Base-by-base conservation (phyloP, 1,140 invertebrate genomes). In the Andrena cerasifolii region DNA sequence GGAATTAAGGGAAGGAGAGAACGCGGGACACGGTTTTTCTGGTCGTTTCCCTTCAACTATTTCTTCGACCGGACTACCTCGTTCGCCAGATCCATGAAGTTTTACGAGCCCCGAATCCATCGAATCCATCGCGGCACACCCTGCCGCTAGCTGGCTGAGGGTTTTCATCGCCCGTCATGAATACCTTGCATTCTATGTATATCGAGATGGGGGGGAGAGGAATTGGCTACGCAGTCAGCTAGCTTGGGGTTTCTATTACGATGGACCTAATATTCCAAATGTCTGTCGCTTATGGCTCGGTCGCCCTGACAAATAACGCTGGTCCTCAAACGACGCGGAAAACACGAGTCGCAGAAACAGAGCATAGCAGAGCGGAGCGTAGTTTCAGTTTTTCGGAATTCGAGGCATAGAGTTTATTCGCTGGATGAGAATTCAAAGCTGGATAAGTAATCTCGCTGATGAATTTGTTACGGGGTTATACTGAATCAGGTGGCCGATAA, bases 41-140 rank as follows among this genome's bases (percentile, higher is more conserved):
- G 24, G 7, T 54, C 51, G 51, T 28, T 54, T 14, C 24, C 24
- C 51, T 28, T 5, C 26, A 8, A n/a, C 33, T 59, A 59, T 59
- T 59, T 59, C 33, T 36, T 36, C 56, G 18, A 12, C 7, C 33
- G 18, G 31, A 59, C 56, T 31, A 59, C 8, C 56, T 36, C 56
- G 56, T 59, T 59, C 56, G 56, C 10, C 31, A 18, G 18, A 33
- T 33, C n/a, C 56, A n/a, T 59, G 31, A 59, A 59, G 31, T 59
- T 59, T 59, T 59, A 59, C 56, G 56, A 59, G 56, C 7, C 28
- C 36, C n/a, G 33, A 59, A 36, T 59, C 36, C 56, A 28, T 59
- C 33, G 56, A 59, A 59, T 59, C 56, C 56, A 59, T 21, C 31
- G 56, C 56, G 56, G 33, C 21, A 36, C 3, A 16, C 54, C 33